phyloP scores from a whole-genome alignment of 2,888 invertebrate genomes.

The Adela reaumurella region DNA sequence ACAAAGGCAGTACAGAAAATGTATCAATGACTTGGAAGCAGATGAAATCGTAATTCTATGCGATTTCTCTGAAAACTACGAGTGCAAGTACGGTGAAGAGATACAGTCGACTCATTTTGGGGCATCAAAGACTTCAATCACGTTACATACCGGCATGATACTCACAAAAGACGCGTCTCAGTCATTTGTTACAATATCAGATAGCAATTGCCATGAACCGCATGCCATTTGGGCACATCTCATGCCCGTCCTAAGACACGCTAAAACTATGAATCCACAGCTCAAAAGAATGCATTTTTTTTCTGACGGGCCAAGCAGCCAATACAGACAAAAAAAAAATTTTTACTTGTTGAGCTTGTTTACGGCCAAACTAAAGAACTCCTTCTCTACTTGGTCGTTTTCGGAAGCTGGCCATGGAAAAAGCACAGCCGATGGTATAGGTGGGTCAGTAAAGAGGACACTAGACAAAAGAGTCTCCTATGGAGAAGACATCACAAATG shows the following conservation, averaged over 20 bases:
- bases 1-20: conserved; percentile 11
- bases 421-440: too few relatives aligned
- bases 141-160: conserved; percentile 6
- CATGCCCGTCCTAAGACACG: neutral
- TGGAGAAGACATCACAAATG: too few relatives aligned
- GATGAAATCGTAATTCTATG: conserved; percentile 11
- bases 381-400: conserved; percentile 15
- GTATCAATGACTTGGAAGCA: conserved; percentile 8
- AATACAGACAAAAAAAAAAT: conserved; percentile 16
- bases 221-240: conserved; percentile 9
- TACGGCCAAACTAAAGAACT: conserved; percentile 2
- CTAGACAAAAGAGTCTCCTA: too few relatives aligned
- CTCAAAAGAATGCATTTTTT: conserved; percentile 9
- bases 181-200: conserved; percentile 5
- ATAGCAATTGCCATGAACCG: conserved; percentile 7
- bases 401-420: conserved; percentile 7
- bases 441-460: too few relatives aligned
- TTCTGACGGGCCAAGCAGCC: conserved; percentile 15
- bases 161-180: neutral
- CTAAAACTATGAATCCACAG: neutral
- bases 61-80: conserved; percentile 16
- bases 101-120: conserved; percentile 15
- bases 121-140: conserved; percentile 13
- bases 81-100: conserved; percentile 12
- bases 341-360: conserved; percentile 11